Evolutionary conservation across 2,797 vertebrate genomes (phyloP), one percentile per base, ranked within the genome.

Genomic region (Avahi laniger): DNA sequence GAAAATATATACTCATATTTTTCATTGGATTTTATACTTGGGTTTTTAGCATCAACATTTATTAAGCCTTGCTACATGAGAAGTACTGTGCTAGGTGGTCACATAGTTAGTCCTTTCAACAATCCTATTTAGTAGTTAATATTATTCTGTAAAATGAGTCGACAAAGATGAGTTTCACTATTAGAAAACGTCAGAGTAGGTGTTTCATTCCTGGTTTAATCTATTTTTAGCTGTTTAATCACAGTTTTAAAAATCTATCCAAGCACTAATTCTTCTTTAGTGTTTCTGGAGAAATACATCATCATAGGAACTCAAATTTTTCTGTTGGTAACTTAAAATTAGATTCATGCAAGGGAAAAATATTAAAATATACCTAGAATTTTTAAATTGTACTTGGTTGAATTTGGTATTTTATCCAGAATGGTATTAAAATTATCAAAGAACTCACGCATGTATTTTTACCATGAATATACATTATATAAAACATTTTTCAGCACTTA

Each of bases 331-430:
- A 95, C 67, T 96, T 93, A 78, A 79, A 92, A 73, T 75, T 57
- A 95, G 50, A 85, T 94, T 80, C 69, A 91, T 13, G 43, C 11
- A 4, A 75, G n/a, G 69, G 33, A 3, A 75, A 48, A 70, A 52
- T 48, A 26, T 26, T 87, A 59, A 50, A 91, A 85, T 75, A 85
- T 1, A 90, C 2, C 8, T 50, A 83, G 28, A 95, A 82, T 76
- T 87, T 15, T 59, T 83, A n/a, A 86, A 73, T 5, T 50, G 6
- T 48, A 94, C 18, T 73, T 76, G 30, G 28, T 50, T 92, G 8
- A 96, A 93, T 72, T 83, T 93, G 67, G 52, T 84, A 57, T 72
- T 95, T 86, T 70, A 80, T 57, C 14, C 9, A 93, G 43, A 96
- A 89, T 57, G 41, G 52, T 70, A 95, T 79, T 18, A 94, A 93